A percentile compares a stretch with the other conserved stretches of the same genome.
phyloP scores from a whole-genome alignment of 2,113 vertebrate genomes.

The Chaetodon trifascialis region DNA sequence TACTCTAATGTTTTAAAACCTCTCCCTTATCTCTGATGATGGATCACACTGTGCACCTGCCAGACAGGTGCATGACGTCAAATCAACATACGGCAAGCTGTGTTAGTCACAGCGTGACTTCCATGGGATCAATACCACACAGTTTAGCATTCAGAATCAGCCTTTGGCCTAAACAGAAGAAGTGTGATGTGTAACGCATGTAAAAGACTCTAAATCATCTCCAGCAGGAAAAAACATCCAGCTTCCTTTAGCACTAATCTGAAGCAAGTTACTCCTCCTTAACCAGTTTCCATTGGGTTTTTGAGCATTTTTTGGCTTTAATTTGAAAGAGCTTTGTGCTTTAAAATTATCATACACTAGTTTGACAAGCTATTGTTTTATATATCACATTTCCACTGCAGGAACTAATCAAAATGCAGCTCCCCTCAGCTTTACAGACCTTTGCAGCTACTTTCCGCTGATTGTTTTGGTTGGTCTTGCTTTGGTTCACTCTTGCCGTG shows the following conservation, averaged over 20 bases:
- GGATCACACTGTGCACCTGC: conserved; percentile 21
- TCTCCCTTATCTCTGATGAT: conserved; percentile 8
- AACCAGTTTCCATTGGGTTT: not conserved
- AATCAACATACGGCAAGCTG: conserved; percentile 27
- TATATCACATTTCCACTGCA: no score
- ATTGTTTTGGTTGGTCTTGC: not conserved
- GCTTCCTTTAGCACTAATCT: not conserved
- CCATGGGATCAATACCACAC: conserved; percentile 29
- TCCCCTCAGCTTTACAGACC: not conserved
- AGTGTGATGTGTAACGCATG: not conserved
- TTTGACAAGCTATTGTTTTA: no score
- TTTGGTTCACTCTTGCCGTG: not conserved
- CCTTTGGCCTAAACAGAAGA: conserved; percentile 5
- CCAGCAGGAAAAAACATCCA: not conserved
- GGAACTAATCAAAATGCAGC: not conserved
- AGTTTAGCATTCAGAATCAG: conserved; percentile 25
- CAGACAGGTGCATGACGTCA: conserved; percentile 33
- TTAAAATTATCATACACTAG: not conserved
- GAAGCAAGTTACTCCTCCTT: not conserved
- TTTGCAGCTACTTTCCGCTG: no score
- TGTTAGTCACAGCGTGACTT: conserved; percentile 1
- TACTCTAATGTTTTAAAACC: not conserved
- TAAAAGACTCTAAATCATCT: not conserved
- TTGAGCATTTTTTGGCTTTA: not conserved
- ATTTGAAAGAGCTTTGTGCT: not conserved